Percentiles rank a stretch among this genome's conserved stretches.
phyloP scores from a whole-genome alignment of 2,888 invertebrate species.

The Matsumyia berberina region DNA sequence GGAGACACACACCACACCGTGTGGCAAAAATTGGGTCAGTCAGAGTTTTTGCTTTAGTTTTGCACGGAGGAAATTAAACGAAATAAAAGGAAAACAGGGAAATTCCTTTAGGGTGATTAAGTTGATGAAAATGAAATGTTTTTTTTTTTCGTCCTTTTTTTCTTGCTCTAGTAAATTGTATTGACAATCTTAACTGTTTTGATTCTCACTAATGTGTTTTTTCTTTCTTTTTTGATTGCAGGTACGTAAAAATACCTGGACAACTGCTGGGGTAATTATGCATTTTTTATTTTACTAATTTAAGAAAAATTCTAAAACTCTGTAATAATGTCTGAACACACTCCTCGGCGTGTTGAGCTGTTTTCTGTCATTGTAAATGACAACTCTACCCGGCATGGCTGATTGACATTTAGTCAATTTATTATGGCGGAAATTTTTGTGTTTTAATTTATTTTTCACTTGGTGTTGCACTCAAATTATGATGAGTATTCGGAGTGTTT shows the following conservation, averaged over 20 bases:
- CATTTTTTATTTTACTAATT: constrained; percentile 28
- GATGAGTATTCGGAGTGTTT: no score
- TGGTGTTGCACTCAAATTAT: no score
- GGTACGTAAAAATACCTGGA: constrained; percentile 75
- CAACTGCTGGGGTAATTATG: constrained; percentile 68
- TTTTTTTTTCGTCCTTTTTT: not conserved
- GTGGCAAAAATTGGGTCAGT: constrained; percentile 25
- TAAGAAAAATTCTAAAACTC: not conserved
- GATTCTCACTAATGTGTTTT: not conserved
- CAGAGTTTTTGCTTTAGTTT: not conserved
- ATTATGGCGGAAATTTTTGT: no score
- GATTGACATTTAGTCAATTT: no score
- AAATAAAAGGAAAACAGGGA: constrained; percentile 2
- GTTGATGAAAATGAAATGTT: constrained; percentile 21
- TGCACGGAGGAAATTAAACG: no score
- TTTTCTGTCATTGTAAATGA: no score
- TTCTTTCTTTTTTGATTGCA: constrained; percentile 45
- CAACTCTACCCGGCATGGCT: no score
- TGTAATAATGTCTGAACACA: not conserved
- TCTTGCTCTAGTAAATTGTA: not conserved
- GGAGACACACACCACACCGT: not conserved
- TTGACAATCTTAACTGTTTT: constrained; percentile 1
- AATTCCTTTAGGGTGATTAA: constrained; percentile 23
- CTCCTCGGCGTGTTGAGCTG: no score
- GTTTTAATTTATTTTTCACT: no score